Conservation (phyloP, 1,140 invertebrate species). For the Armadillidium nasatum region DNA sequence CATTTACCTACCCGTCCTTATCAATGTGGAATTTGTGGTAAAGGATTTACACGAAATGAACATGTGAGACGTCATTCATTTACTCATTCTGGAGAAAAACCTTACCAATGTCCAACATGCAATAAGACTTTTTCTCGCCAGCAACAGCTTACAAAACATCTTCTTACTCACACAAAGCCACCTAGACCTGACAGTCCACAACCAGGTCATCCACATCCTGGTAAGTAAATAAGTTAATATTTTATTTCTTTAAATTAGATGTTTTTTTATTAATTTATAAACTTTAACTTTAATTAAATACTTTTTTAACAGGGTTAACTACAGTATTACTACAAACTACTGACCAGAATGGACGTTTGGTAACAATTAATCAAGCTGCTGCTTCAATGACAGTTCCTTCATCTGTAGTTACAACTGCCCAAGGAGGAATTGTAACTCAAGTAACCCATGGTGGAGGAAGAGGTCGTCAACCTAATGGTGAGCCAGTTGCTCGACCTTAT, state of each 20-base stretch:
- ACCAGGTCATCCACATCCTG: background rate
- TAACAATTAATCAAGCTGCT: constrained; percentile 37
- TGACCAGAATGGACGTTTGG: constrained; percentile 40
- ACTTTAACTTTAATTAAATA: no score
- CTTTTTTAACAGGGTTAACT: background rate
- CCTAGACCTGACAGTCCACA: constrained; percentile 4
- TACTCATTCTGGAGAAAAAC: constrained; percentile 64
- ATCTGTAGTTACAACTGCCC: background rate
- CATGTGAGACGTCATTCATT: constrained; percentile 44
- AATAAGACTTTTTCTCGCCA: constrained; percentile 36
- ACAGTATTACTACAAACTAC: constrained; percentile 43
- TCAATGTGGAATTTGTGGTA: constrained; percentile 63
- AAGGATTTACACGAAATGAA: constrained; percentile 67
- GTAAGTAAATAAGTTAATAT: background rate
- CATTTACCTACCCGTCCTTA: constrained; percentile 44
- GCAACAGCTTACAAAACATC: background rate
- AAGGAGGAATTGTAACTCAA: background rate
- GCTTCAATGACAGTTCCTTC: background rate
- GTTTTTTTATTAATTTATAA: no score
- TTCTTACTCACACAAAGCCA: background rate
- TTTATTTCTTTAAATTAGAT: no score
- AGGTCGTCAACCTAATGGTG: constrained; percentile 30
- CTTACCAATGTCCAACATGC: constrained; percentile 73
- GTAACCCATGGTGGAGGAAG: constrained; percentile 11
- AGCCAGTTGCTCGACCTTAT: constrained; percentile 42